Evolutionary conservation across 2,888 invertebrate genomes (phyloP).

Genomic region (Venusia cambrica): DNA sequence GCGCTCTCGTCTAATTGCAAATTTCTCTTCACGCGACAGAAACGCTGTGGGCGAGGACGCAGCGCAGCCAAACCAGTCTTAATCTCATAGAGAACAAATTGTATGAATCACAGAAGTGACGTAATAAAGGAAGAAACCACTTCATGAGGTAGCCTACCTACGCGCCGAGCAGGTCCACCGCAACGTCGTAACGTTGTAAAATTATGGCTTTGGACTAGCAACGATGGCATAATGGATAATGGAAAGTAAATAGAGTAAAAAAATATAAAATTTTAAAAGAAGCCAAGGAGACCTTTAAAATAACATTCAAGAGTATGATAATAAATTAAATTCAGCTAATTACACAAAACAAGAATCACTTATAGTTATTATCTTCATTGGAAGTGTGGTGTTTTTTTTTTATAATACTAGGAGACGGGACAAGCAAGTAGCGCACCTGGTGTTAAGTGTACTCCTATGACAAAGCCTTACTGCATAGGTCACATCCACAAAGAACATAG

Average conservation of each 20-base stretch:
- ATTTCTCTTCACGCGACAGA: conserved; percentile 13
- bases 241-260: too few species aligned
- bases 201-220: conserved; percentile 52
- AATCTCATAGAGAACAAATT: conserved; percentile 51
- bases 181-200: conserved; percentile 48
- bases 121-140: conserved; percentile 74
- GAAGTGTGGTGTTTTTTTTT: too few species aligned
- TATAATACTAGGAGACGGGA: too few species aligned
- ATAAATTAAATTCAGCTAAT: conserved; percentile 17
- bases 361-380: conserved; percentile 5
- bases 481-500: too few species aligned
- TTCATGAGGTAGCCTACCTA: conserved; percentile 66
- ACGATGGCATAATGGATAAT: too few species aligned
- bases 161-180: conserved; percentile 47
- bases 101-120: conserved; percentile 70
- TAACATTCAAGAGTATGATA: conserved; percentile 22
- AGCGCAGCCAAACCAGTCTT: conserved; percentile 50
- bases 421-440: too few species aligned
- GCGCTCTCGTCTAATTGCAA: conserved; percentile 16
- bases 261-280: conserved; percentile 25
- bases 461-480: too few species aligned
- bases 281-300: conserved; percentile 23
- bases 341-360: conserved; percentile 12
- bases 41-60: conserved; percentile 56
- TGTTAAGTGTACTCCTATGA: too few species aligned